Evolutionary conservation across 2,888 invertebrate genomes (phyloP).

Genomic region (Hedychridium roseum): DNA sequence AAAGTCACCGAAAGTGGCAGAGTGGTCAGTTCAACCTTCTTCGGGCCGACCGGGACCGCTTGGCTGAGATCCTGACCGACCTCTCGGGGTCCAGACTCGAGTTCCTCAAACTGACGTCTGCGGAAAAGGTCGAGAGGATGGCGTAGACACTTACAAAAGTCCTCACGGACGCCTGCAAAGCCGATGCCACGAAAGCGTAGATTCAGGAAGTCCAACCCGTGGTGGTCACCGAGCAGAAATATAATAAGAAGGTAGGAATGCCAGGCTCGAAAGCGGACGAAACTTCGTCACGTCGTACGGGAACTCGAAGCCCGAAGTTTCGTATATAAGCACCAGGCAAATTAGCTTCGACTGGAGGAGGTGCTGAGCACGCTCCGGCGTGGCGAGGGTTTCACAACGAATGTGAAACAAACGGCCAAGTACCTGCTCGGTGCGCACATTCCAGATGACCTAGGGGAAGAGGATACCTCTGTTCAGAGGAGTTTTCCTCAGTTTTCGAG

Average conservation of each 20-base stretch:
- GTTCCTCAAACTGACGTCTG: constrained; percentile 9
- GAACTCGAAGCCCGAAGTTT: constrained; percentile 20
- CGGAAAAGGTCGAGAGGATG: constrained; percentile 7
- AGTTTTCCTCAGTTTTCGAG: constrained; percentile 9
- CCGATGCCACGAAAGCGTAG: constrained; percentile 19
- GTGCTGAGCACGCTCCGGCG: constrained; percentile 13
- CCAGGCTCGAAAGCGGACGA: constrained; percentile 8
- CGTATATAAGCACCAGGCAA: constrained; percentile 25
- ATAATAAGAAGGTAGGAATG: constrained; percentile 12
- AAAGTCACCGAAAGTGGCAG: not conserved
- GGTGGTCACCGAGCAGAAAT: constrained; percentile 21
- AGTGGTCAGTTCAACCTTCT: constrained; percentile 11
- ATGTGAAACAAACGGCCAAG: constrained; percentile 15
- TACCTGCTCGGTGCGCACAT: constrained; percentile 19
- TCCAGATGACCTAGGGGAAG: constrained; percentile 16
- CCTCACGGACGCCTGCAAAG: constrained; percentile 18
- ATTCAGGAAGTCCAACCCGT: constrained; percentile 25
- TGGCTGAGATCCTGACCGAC: constrained; percentile 7
- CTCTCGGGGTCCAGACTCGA: constrained; percentile 8
- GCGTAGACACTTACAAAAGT: constrained; percentile 12
- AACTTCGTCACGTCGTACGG: constrained; percentile 26
- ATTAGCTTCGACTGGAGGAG: constrained; percentile 14
- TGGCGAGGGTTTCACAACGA: constrained; percentile 5
- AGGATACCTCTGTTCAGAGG: constrained; percentile 5
- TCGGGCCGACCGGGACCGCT: constrained; percentile 21